Conservation (phyloP, 2,113 vertebrate genomes). For the Bubalus kerabau region DNA sequence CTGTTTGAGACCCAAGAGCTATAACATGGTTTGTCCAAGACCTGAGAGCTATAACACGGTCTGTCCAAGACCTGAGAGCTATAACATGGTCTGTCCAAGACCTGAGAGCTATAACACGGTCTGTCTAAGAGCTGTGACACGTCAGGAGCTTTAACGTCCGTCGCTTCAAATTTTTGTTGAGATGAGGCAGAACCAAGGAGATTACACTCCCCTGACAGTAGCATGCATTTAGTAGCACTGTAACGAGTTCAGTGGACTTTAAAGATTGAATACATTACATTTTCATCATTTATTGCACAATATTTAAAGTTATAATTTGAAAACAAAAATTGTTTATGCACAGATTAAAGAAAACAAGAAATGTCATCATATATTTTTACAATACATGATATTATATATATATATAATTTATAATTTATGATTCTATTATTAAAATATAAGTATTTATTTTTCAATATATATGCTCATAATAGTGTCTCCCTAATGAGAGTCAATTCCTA, state of each 20-base stretch:
- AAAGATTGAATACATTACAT: not conserved
- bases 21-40: fast-evolving
- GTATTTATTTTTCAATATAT: not conserved
- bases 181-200: not conserved
- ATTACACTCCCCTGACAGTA: not conserved
- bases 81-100: not conserved
- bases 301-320: not conserved
- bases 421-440: not conserved
- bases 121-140: not conserved
- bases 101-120: not conserved
- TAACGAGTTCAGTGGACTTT: not conserved
- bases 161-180: not conserved
- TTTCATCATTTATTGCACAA: not conserved
- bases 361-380: not conserved
- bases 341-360: not conserved
- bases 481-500: not conserved
- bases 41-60: not conserved
- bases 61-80: too few relatives aligned
- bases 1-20: not conserved
- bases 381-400: not conserved
- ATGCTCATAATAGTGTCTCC: not conserved
- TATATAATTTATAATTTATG: not conserved
- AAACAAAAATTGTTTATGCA: not conserved
- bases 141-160: not conserved
- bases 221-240: not conserved